Base-by-base conservation (phyloP, 2,113 vertebrate genomes). In the Eira barbara region DNA sequence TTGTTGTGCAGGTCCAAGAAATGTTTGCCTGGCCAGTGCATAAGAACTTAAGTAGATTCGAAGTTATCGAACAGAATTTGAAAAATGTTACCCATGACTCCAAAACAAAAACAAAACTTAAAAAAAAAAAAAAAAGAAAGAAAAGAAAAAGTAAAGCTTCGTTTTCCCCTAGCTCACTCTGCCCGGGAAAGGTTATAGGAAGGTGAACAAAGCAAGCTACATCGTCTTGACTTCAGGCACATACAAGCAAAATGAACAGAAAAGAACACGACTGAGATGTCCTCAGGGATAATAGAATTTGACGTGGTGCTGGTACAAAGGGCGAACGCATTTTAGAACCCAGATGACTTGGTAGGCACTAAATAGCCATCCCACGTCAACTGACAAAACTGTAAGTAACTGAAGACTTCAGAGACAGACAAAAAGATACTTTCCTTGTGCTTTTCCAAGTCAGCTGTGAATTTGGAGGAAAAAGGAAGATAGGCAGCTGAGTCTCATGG, bases 61-160 rank as follows among this genome's bases (percentile, higher is more conserved):
- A 84, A 97, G 71, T 80, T 52, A 88, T 39, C 57, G 69, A 96
- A 67, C 49, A 95, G 83, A 89, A 92, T 97, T 93, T 82, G 61
- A 93, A 97, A 98, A 96, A 83, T 86, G 86, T 86, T 93, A 83
- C 29, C 79, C 47, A 55, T 63, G 55, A 36, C 57, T 93, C 83
- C 59, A 81, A 94, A 92, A 92, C 29, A 81, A 94, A 97, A 97
- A 29, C 36, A 55, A 95, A 94, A 67, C 34, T 67, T 17, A 17
- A 67, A 55, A 80, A 63, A 74, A 13, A 57, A 29, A 82, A 61
- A 34, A 61, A 4, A 63, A 39, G 21, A 63, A 81, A 17, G 9
- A 1, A 87, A 87, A 49, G 49, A 74, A 34, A 36, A 31, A 13
- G 34, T 59, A 23, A 65, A 80, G 18, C 29, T 45, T 82, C 27